Base-by-base conservation (phyloP, 1,140 invertebrate species). In the Psilanteris sp. region DNA sequence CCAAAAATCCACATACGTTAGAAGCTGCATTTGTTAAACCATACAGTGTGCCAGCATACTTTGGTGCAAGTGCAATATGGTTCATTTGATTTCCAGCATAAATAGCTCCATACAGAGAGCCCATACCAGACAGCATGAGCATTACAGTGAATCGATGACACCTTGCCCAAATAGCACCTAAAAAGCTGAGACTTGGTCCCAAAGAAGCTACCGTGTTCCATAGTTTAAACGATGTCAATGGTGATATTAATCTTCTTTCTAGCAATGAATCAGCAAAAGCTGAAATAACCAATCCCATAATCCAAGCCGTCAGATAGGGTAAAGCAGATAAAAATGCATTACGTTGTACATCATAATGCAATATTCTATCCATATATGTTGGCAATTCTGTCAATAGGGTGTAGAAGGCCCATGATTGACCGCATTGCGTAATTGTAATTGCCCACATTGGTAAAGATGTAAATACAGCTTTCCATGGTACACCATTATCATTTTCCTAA, bases 321-420 rank as follows among this genome's bases (percentile, higher is more conserved):
- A 89, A 57, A 6, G 86, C 83, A 8, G 88, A 87, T 1, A 88
- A 61, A 50, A 82, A 83, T 43, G 87, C 83, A 24, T 89, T 77
- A 13, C 80, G 66, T 84, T 96, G 91, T 39, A 98, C 93, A 78
- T 96, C 91, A 77, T 96, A 96, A 82, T 97, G 94, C 29, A 98
- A 89, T 59, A 98, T 95, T 87, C 96, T 93, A 72, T 94, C 93
- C 94, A 99, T 96, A 80, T 98, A 99, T 0, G 95, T 96, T 1
- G 97, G 97, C 37, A 99, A 85, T 83, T 97, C 95, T 0, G 95
- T 98, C 3, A 98, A 89, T 79, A 98, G 93, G 9, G 96, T 98
- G 87, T 98, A 98, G 88, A 97, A 97, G 2, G 94, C 94, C 96
- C 96, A 98, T 34, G 96, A 93, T 80, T 97, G 94, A 31, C 96